Percentiles rank a stretch among this genome's conserved stretches.
phyloP scores from a whole-genome alignment of 2,888 invertebrate genomes.

The Encarsia formosa region DNA sequence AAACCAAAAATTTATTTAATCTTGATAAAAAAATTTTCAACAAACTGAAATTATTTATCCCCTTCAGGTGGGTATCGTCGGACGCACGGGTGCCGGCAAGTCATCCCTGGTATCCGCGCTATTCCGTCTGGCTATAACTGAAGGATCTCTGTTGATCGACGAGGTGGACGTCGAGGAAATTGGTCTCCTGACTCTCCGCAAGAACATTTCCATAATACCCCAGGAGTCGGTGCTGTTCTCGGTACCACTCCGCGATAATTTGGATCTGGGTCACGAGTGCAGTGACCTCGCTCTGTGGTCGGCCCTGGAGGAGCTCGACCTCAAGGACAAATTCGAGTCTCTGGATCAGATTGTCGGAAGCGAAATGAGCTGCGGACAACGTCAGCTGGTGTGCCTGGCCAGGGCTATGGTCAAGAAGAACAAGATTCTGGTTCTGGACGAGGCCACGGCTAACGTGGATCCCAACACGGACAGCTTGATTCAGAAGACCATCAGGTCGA shows the following conservation, averaged over 20 bases:
- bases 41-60: not conserved
- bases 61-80: conserved; percentile 75
- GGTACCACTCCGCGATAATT: conserved; percentile 76
- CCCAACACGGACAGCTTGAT: conserved; percentile 78
- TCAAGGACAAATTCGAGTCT: conserved; percentile 67
- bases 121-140: conserved; percentile 75
- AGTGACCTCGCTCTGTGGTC: conserved; percentile 73
- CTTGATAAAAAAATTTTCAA: not conserved
- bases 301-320: conserved; percentile 71
- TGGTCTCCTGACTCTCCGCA: conserved; percentile 72
- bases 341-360: conserved; percentile 67
- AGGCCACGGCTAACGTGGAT: conserved; percentile 90
- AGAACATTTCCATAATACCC: conserved; percentile 85
- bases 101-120: conserved; percentile 78
- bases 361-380: conserved; percentile 84
- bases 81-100: conserved; percentile 85
- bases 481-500: conserved; percentile 74
- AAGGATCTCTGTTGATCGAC: conserved; percentile 75
- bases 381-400: conserved; percentile 83
- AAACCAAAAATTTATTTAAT: too few species aligned
- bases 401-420: conserved; percentile 77
- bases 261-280: conserved; percentile 77
- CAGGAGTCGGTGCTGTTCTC: conserved; percentile 88
- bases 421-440: conserved; percentile 79
- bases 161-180: conserved; percentile 67